Percentiles rank a stretch among this genome's conserved stretches.
Evolutionary conservation across 1,140 invertebrate species (phyloP).

Genomic region (Pseudomyrmex gracilis): DNA sequence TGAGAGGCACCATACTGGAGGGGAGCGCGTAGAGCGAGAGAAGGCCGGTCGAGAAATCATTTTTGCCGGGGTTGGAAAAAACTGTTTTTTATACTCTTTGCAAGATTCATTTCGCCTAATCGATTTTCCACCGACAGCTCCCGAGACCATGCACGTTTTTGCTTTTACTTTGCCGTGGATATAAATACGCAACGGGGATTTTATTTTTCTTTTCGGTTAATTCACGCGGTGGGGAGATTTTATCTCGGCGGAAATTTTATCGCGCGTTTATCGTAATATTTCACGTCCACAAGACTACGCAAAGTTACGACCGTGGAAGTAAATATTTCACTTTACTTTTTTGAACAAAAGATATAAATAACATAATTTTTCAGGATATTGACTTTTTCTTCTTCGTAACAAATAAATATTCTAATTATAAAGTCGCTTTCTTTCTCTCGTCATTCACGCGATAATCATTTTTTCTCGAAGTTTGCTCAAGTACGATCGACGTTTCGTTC

Average conservation of each 20-base stretch:
- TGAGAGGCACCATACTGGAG: slow-evolving; percentile 27
- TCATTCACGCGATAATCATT: neutral
- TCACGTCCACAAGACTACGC: slow-evolving; percentile 1
- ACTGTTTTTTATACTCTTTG: slow-evolving; percentile 45
- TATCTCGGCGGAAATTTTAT: slow-evolving; percentile 37
- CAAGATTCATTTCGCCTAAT: slow-evolving; percentile 54
- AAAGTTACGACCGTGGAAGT: slow-evolving; percentile 7
- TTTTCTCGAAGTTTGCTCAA: neutral
- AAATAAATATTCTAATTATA: too few relatives aligned
- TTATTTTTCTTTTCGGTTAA: slow-evolving; percentile 48
- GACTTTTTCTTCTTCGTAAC: too few relatives aligned
- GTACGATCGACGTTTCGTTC: neutral
- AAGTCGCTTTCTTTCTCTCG: neutral
- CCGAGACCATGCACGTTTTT: slow-evolving; percentile 35
- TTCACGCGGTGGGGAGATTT: slow-evolving; percentile 31
- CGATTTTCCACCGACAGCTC: slow-evolving; percentile 47
- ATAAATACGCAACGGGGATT: slow-evolving; percentile 21
- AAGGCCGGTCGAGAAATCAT: slow-evolving; percentile 53
- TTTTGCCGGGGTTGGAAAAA: slow-evolving; percentile 43
- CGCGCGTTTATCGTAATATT: slow-evolving; percentile 28
- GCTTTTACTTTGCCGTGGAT: neutral
- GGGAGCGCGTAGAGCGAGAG: neutral
- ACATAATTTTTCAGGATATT: too few relatives aligned
- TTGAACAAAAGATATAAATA: too few relatives aligned
- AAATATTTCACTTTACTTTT: neutral